Evolutionary conservation across 2,888 invertebrate species (phyloP).

Genomic region (Tachina grossa): DNA sequence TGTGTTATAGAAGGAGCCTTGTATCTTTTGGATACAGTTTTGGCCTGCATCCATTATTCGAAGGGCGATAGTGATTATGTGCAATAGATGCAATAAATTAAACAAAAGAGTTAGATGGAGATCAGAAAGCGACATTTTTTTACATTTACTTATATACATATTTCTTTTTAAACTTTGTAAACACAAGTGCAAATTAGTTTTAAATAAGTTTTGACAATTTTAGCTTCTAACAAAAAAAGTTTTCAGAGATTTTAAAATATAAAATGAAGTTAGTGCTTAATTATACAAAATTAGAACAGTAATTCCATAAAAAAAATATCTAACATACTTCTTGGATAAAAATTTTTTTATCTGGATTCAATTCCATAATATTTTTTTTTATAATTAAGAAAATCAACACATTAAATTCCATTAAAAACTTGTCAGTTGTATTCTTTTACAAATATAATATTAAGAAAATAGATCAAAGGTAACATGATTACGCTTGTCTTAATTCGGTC

Average conservation of each 20-base stretch:
- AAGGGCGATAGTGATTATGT: conserved; percentile 84
- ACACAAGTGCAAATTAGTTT: conserved; percentile 61
- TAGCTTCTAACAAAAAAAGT: not conserved
- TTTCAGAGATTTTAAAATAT: not conserved
- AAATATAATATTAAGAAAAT: too few relatives aligned
- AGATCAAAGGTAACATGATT: too few relatives aligned
- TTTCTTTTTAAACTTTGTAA: conserved; percentile 21
- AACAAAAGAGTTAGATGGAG: not conserved
- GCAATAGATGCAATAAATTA: conserved; percentile 61
- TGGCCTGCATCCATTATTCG: conserved; percentile 89
- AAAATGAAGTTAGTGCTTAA: not conserved
- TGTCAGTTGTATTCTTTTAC: not conserved
- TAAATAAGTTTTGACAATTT: conserved; percentile 20
- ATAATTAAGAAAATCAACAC: not conserved
- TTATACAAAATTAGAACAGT: not conserved
- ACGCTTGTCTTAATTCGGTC: too few relatives aligned
- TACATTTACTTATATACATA: conserved; percentile 20
- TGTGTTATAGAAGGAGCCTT: conserved; percentile 91
- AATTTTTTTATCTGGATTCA: not conserved
- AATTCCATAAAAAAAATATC: not conserved
- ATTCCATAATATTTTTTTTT: not conserved
- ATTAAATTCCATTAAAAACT: not conserved
- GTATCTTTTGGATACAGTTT: conserved; percentile 90
- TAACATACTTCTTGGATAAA: not conserved
- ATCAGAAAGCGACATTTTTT: conserved; percentile 10